Evolutionary conservation across 2,888 invertebrate genomes (phyloP).

Genomic region (Acanthosepion esculentum): DNA sequence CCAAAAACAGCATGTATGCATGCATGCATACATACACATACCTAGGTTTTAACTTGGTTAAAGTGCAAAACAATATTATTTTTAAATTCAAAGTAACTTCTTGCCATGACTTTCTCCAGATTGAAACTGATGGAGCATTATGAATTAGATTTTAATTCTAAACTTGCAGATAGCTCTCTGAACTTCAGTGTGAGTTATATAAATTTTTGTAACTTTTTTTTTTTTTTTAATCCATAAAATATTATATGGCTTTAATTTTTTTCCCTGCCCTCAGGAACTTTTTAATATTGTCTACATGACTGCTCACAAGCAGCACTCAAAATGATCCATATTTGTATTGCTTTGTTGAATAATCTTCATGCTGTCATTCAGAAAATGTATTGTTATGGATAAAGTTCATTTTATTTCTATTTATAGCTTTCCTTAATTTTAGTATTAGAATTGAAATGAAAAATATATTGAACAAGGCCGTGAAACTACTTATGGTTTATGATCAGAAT

Average conservation of each 20-base stretch:
- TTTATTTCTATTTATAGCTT: background rate
- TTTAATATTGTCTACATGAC: background rate
- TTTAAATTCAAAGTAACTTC: too few relatives aligned
- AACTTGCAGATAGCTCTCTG: background rate
- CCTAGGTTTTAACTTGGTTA: too few relatives aligned
- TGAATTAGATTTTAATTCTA: background rate
- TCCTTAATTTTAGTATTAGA: background rate
- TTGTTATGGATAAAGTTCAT: background rate
- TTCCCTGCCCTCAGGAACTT: background rate
- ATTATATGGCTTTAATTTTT: background rate
- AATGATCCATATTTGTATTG: background rate
- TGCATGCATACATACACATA: too few relatives aligned
- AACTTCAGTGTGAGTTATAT: background rate
- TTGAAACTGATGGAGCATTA: too few relatives aligned
- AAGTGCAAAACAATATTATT: too few relatives aligned
- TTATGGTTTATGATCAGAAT: background rate
- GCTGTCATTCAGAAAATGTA: background rate
- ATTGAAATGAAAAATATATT: constrained; percentile 1
- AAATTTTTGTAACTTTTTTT: background rate
- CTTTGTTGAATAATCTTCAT: background rate
- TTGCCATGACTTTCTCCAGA: too few relatives aligned
- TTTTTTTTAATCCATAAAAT: background rate
- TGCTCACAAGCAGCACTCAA: background rate
- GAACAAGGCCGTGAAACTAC: background rate
- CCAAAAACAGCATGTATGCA: too few relatives aligned